These are phyloP conservation scores for Hemiscyllium ocellatum DNA, from an alignment of 2,113 vertebrate genomes.

Conservation along the genomic window DNA sequence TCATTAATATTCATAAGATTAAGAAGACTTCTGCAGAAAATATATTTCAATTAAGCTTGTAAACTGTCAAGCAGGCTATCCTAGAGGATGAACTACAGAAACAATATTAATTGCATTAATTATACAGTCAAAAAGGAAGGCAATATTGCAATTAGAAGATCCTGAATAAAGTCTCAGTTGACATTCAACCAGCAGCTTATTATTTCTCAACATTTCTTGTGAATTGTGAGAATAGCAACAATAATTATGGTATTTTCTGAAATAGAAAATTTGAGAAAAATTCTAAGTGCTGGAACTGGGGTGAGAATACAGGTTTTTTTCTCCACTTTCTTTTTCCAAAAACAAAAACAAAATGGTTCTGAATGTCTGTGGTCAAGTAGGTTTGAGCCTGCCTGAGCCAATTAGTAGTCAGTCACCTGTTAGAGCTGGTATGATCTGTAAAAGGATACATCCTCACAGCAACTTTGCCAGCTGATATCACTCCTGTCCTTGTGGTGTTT, in stretches of 20 bases:
- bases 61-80: not conserved
- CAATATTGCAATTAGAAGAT: not conserved
- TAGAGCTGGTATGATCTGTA: not conserved
- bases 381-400: not conserved
- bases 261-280: not conserved
- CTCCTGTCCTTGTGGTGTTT: not conserved
- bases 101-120: conserved; percentile 4
- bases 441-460: not conserved
- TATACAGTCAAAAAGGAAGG: not conserved
- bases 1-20: conserved; percentile 23
- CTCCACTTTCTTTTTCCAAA: not conserved
- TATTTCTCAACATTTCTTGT: not conserved
- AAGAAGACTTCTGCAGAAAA: not conserved
- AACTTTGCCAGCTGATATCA: not conserved
- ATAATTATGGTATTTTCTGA: not conserved
- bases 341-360: not conserved
- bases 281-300: not conserved
- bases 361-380: not conserved
- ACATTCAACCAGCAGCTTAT: not conserved
- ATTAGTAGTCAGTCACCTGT: not conserved
- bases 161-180: not conserved
- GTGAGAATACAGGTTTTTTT: not conserved
- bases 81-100: not conserved
- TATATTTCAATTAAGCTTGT: not conserved
- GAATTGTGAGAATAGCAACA: not conserved